Base-by-base conservation (phyloP, 2,888 invertebrate species). In the Dasysyrphus tricinctus region DNA sequence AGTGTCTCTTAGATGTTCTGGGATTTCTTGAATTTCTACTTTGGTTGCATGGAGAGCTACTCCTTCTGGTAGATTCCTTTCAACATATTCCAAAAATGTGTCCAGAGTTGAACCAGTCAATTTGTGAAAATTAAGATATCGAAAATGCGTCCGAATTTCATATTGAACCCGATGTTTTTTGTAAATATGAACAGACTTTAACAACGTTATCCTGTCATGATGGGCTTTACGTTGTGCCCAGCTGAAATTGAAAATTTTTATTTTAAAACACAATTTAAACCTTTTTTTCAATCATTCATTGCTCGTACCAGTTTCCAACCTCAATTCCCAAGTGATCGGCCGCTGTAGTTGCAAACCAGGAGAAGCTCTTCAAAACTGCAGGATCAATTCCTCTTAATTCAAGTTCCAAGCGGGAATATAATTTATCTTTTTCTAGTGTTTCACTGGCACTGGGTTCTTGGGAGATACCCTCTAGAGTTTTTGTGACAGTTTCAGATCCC, bases 31-130 rank as follows among this genome's bases (percentile, higher is more conserved):
- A 75, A 95, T 93, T 91, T 95, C 95, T 12, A 97, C 95, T 93
- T 96, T 97, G 2, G 97, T 97, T 1, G 96, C 96, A 94, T 98
- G 98, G 92, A 99, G 94, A 5, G 97, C 97, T 88, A 99, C 97
- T 49, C 99, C 99, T 94, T 99, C 99, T 0, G 99, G 99, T 74
- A 99, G 94, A 93, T 99, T 99, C 89, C 99, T 94, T 92, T 99
- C 96, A 80, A 99, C 95, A 91, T 99, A 99, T 93, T 99, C 99
- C 72, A 99, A 93, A 91, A 97, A 97, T 11, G 99, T 99, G 88
- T 97, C 97, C 63, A 98, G 96, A 12, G 99, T 99, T 5, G 98
- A 98, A 0, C 98, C 98, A 0, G 99, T 99, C 12, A 99, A 91
- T 89, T 96, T 94, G 89, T 96, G 95, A 37, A 98, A 95, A 89